Evolutionary conservation across 1,140 invertebrate genomes (phyloP), one percentile per base, ranked within the genome.

Genomic region (Drosophila dunni): DNA sequence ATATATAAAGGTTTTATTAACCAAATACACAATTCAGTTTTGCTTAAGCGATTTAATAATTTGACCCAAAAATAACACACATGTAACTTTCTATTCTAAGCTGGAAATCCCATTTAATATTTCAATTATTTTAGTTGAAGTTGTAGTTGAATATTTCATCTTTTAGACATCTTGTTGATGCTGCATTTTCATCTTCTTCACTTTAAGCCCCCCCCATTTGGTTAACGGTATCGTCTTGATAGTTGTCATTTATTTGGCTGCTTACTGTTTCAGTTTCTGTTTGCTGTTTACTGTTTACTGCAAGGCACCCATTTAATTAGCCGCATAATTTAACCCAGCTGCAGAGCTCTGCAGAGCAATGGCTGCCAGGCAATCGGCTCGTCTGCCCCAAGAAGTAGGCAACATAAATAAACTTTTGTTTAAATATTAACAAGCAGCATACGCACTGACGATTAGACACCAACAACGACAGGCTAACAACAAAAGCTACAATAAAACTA

Each of bases 251-350:
- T 60, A 81, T 78, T 82, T 42, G n/a, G 40, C 11, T 13, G 40
- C 3, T 40, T 40, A 10, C 38, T 40, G 38, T n/a, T 81, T 64
- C 63, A 65, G 70, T 82, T 83, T 79, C 38, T 40, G 38, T 13
- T 81, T 64, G 56, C 38, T 40, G 10, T 13, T 81, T 64, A 57
- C 63, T 68, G 70, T 82, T 83, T 79, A 76, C 75, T 65, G 75
- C 78, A 85, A 71, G 74, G 53, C 78, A 71, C 56, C 53, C 74
- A 81, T 73, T 81, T 85, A 85, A 85, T 85, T 85, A 85, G 70
- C 67, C 36, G 60, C 69, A 81, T 85, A 71, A 85, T 78, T 85
- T 75, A 81, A 76, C 58, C 56, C 70, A 78, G 45, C 70, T 61
- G 65, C 54, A 51, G 53, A 66, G 44, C 46, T 40, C 70, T 61